phyloP scores from a whole-genome alignment of 2,888 invertebrate genomes.

The Prosopocoilus inquinatus region DNA sequence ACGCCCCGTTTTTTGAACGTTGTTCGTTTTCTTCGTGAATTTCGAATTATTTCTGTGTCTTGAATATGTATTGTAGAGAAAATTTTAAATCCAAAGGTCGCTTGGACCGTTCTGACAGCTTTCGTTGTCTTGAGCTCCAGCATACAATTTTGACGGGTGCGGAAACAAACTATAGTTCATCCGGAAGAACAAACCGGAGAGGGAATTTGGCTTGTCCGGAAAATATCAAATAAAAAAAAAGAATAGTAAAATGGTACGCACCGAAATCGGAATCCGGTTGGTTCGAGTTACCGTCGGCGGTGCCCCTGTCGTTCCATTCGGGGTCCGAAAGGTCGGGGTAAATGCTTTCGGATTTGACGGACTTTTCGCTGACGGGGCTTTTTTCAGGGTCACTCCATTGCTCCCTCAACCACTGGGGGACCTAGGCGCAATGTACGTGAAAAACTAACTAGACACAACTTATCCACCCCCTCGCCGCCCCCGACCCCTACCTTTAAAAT shows the following conservation, averaged over 20 bases:
- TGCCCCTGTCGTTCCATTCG: conserved; percentile 73
- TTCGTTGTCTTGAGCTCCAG: too few relatives aligned
- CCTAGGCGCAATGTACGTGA: conserved; percentile 50
- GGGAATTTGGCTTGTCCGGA: too few relatives aligned
- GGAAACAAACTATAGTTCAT: too few relatives aligned
- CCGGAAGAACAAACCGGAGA: too few relatives aligned
- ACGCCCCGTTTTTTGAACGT: too few relatives aligned
- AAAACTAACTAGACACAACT: background rate
- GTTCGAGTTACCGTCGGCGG: conserved; percentile 81
- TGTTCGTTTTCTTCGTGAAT: too few relatives aligned
- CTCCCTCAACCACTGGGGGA: conserved; percentile 73
- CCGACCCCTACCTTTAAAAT: conserved; percentile 65
- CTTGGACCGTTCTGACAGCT: too few relatives aligned
- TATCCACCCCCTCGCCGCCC: background rate
- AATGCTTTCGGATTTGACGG: conserved; percentile 50
- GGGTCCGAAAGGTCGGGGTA: conserved; percentile 55
- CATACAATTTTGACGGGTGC: too few relatives aligned
- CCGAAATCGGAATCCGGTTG: conserved; percentile 86
- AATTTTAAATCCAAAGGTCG: too few relatives aligned
- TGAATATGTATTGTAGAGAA: too few relatives aligned
- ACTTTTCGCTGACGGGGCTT: conserved; percentile 48
- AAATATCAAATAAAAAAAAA: too few relatives aligned
- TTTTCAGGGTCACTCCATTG: conserved; percentile 55
- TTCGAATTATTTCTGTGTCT: too few relatives aligned
- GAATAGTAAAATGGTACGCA: conserved; percentile 39